Evolutionary conservation across 1,140 invertebrate species (phyloP), one percentile per base, ranked within the genome.

Genomic region (Conus betulinus): DNA sequence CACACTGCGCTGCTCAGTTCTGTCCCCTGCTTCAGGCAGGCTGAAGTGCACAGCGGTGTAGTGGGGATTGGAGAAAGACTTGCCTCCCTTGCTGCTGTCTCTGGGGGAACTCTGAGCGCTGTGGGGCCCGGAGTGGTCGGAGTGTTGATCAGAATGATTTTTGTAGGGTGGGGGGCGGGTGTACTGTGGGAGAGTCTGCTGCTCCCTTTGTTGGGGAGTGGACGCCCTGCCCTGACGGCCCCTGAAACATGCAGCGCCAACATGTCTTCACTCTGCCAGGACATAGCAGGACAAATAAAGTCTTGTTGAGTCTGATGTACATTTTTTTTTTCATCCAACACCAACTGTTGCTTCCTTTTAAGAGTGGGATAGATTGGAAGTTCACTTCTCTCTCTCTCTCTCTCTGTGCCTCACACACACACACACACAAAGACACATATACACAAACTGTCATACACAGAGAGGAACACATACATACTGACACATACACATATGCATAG

Each of bases 161-260:
- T n/a, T 71, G 88, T 94, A 93, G 6, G 93, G 93, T 39, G 93
- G 93, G 15, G 92, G 88, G 5, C 91, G 90, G 57, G 89, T 88
- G 82, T 93, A 93, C 3, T 91, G 90, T 20, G 92, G 93, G 39
- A 92, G 92, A 17, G 84, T 89, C n/a, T 84, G 88, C 60, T 71
- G 63, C 39, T 84, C 39, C n/a, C 78, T 76, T 11, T 60, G 74
- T 57, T 82, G 84, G 11, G 39, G 8, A 15, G 20, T 71, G 27
- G 79, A 15, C 39, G 55, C n/a, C n/a, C n/a, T n/a, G 57, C 27
- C 55, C 60, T 84, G 88, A 89, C 82, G 87, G 87, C 71, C 82
- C 84, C 91, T 91, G 89, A 63, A 92, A 90, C 39, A 39, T 39
- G 39, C 39, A 39, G 39, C 0, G 39, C 39, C 39, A 39, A 39